Evolutionary conservation across 2,113 vertebrate genomes (phyloP), one percentile per base, ranked within the genome.

Genomic region (Oceanites oceanicus): DNA sequence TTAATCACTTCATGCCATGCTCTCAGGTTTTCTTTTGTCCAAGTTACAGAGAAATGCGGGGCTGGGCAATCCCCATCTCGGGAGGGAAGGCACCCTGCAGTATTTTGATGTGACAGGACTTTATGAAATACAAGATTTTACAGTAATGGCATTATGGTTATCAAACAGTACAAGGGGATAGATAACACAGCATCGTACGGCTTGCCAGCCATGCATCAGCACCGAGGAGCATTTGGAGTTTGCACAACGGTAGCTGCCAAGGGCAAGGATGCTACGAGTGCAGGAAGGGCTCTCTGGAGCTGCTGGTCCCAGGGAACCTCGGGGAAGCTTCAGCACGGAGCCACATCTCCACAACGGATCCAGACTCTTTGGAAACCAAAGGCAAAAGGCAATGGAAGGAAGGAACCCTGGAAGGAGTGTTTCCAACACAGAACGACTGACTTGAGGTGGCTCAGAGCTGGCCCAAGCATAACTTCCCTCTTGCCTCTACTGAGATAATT

Each of bases 11-110:
- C n/a, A 22, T 73, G 20, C 47, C 8, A 0, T 38, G 47, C 59
- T 89, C 79, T 40, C 30, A 22, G 11, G 30, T 66, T 94, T 89
- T 70, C 18, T 66, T 86, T 79, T 86, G 14, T 59, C 86, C 30
- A 71, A 71, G 47, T 9, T 59, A 44, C 40, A 88, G 59, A 71
- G 52, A 74, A 85, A 80, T 3, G 3, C 0, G 0, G 1, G 22
- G 29, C 50, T 86, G 18, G 63, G 18, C 23, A 96, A 58, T 14
- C 9, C 36, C 7, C 1, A 1, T 3, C n/a, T 34, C 1, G 0
- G 45, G 26, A 65, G 22, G n/a, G 63, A 86, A 79, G 27, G 10
- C 30, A 72, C 10, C 13, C 15, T 0, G 0, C 18, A 47, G n/a
- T 36, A 65, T 83, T 79, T 87, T 74, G 53, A 52, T 71, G 13